Evolutionary conservation across 1,140 invertebrate species (phyloP), one percentile per base, ranked within the genome.

Genomic region (Drosophila grimshawi): DNA sequence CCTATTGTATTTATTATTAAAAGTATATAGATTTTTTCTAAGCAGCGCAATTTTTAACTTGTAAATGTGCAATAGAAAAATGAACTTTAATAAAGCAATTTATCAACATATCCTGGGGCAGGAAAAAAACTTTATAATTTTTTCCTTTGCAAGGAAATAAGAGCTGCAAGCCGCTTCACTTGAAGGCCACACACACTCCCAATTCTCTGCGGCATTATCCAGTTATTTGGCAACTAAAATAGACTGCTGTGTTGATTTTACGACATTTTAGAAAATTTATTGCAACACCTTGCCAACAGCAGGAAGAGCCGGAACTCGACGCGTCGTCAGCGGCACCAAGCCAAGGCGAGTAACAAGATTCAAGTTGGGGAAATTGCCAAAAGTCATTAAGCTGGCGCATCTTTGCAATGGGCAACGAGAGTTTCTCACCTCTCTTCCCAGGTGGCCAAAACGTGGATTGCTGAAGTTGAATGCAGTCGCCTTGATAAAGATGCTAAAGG

Each of bases 301-400:
- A 57, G 53, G 35, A 46, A 35, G 32, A 33, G n/a, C 39, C 61
- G 78, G 74, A 70, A 78, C 76, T 55, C 49, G 68, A 33, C 62
- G 51, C 49, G 5, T 53, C 45, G 49, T 55, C 59, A 48, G 32
- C 4, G 55, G 33, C 11, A 37, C 27, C 39, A 33, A 6, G 5
- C 6, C 29, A 32, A 30, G 41, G 5, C 53, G 27, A 41, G 64
- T 69, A 64, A 62, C 35, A 65, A 66, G 81, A 60, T 76, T 64
- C 71, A 51, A 70, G 71, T 79, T 73, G 71, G 79, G 82, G 79
- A 88, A 86, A 79, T 86, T 86, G 82, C 82, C 78, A 80, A 86
- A 86, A 86, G 82, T 86, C 82, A 86, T 86, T 86, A 81, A 79
- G 82, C 70, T 86, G 69, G 67, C 67, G 82, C 82, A 75, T 72